phyloP scores from a whole-genome alignment of 35 echinoderm and acorn worm species.

The Ophioderma brevispina region DNA sequence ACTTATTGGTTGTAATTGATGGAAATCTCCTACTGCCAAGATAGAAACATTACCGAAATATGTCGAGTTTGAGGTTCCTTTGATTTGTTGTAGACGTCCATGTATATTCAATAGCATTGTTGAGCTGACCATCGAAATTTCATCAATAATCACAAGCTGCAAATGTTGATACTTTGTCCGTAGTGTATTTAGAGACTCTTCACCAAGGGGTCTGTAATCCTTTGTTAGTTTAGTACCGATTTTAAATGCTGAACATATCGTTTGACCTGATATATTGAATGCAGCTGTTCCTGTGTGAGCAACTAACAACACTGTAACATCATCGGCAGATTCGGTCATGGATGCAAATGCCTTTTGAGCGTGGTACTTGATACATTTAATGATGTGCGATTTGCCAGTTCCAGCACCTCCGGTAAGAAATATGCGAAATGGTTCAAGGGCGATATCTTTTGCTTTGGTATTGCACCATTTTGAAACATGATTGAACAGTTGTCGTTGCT shows the following conservation, averaged over 20 bases:
- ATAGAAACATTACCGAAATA: conserved; percentile 48
- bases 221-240: conserved; percentile 3
- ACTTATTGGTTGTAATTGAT: conserved; percentile 36
- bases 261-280: conserved; percentile 70
- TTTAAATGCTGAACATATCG: conserved; percentile 51
- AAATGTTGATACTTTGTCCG: not conserved
- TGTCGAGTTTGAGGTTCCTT: not conserved
- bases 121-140: conserved; percentile 18
- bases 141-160: not conserved
- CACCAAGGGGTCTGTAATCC: conserved; percentile 23
- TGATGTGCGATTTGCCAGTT: conserved; percentile 58
- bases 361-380: conserved; percentile 61
- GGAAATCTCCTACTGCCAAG: conserved; percentile 40
- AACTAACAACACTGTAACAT: conserved; percentile 31
- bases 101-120: conserved; percentile 22
- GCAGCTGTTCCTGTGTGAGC: conserved; percentile 63
- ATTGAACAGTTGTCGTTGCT: conserved; percentile 60
- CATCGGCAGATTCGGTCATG: conserved; percentile 35
- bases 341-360: conserved; percentile 26
- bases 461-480: conserved; percentile 43
- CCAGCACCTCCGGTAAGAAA: conserved; percentile 73
- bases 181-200: conserved; percentile 27
- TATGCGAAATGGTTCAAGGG: conserved; percentile 66
- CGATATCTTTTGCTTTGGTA: conserved; percentile 46
- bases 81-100: conserved; percentile 45